Conservation (phyloP, 2,888 invertebrate genomes). For the Gastracanthus pulcherrimus region DNA sequence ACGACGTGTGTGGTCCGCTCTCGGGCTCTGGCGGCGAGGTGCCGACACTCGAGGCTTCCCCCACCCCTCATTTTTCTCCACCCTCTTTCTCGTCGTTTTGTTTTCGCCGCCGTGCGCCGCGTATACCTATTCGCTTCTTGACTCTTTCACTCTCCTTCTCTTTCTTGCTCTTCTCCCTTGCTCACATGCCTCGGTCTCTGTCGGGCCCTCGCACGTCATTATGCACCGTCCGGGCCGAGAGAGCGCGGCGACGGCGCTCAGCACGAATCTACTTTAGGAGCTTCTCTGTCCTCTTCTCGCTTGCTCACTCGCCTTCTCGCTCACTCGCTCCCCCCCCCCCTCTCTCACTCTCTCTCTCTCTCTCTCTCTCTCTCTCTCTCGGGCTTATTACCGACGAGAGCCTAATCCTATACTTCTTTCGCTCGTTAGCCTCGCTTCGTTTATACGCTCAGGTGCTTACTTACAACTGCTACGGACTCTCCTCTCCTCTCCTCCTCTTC, state of each 20-base stretch:
- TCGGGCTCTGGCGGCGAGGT: slow-evolving; percentile 73
- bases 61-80: slow-evolving; percentile 62
- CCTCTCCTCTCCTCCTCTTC: too few species aligned
- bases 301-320: slow-evolving; percentile 57
- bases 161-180: neutral
- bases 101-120: too few species aligned
- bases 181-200: slow-evolving; percentile 6
- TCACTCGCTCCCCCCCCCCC: slow-evolving; percentile 59
- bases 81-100: neutral
- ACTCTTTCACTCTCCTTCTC: neutral
- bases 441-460: slow-evolving; percentile 66
- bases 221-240: too few species aligned
- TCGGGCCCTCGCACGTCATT: slow-evolving; percentile 72
- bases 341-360: slow-evolving; percentile 45
- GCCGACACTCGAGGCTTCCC: slow-evolving; percentile 76
- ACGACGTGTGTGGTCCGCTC: slow-evolving; percentile 76
- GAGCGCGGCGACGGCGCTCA: too few species aligned
- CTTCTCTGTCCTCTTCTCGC: slow-evolving; percentile 55
- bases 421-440: slow-evolving; percentile 70
- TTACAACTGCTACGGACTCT: slow-evolving; percentile 59
- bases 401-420: slow-evolving; percentile 72
- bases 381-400: slow-evolving; percentile 71
- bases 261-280: slow-evolving; percentile 67
- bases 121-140: slow-evolving; percentile 11
- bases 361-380: slow-evolving; percentile 59